Evolutionary conservation across 2,888 invertebrate species (phyloP), one percentile per base, ranked within the genome.

Genomic region (Pachymerium ferrugineum): DNA sequence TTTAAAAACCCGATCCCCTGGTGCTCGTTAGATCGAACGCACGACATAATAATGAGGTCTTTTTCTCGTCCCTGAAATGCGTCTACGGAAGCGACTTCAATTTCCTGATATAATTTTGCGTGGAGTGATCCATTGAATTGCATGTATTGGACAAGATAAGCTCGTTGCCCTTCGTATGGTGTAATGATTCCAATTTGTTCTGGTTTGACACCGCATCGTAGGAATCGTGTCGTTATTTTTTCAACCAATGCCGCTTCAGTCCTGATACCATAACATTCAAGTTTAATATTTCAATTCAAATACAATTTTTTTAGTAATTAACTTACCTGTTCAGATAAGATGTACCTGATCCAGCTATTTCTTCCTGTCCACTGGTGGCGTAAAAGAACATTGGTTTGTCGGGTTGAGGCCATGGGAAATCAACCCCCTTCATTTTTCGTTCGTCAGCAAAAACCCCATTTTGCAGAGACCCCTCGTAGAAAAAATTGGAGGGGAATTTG

Each of bases 301-400:
- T 3, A 47, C 3, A 47, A 47, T n/a, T n/a, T n/a, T n/a, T 16
- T 16, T 54, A 71, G 12, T 12, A 35, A 19, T 3, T 10, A 19
- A 2, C 33, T 30, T n/a, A 83, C 83, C 84, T 82, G 84, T 99
- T 99, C 72, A 99, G 85, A 81, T 98, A 99, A 0, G 98, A 99
- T 0, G 99, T 99, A 14, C 99, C 99, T 0, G 96, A 96, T 0
- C 97, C 95, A 35, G 97, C 97, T 74, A 99, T 98, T 84, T 99
- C 99, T 82, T 99, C 99, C 82, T 97, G 96, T 0, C 99, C 99
- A 81, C 82, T 81, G 0, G 97, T 97, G 0, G 97, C 96, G 81
- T 98, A 93, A 84, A 99, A 99, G 85, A 99, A 96, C 94, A 99
- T 97, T 0, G 99, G 99, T 74, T 96, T 91, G 80, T 98, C 97